Percentiles rank a stretch among this genome's conserved stretches.
phyloP scores from a whole-genome alignment of 2,888 invertebrate genomes.

The Thera obeliscata region DNA sequence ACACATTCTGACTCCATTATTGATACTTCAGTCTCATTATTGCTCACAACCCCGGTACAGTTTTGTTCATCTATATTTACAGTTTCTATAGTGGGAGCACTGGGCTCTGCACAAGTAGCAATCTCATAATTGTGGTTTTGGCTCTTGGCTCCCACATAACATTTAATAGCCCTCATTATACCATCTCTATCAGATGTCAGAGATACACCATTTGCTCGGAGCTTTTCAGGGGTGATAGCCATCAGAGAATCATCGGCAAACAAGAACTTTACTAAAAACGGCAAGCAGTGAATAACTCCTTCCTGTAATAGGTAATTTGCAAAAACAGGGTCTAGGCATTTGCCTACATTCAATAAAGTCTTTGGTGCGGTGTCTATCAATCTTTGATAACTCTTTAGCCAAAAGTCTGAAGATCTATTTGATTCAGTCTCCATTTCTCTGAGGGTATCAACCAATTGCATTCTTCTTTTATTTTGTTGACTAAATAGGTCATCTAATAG shows the following conservation, averaged over 20 bases:
- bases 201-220: constrained; percentile 84
- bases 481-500: constrained; percentile 88
- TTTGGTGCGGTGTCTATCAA: constrained; percentile 90
- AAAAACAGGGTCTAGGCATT: constrained; percentile 86
- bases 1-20: constrained; percentile 89
- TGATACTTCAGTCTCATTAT: constrained; percentile 56
- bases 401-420: constrained; percentile 85
- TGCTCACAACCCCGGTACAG: constrained; percentile 64
- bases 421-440: constrained; percentile 88
- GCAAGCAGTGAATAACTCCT: constrained; percentile 90
- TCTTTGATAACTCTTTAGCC: constrained; percentile 93
- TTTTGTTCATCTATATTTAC: constrained; percentile 51
- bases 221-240: constrained; percentile 81
- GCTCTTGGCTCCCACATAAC: constrained; percentile 79
- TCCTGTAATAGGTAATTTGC: constrained; percentile 88
- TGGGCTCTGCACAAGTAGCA: constrained; percentile 48
- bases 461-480: constrained; percentile 87
- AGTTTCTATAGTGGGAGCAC: constrained; percentile 54
- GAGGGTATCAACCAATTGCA: constrained; percentile 87
- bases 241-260: constrained; percentile 81
- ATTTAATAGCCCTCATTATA: constrained; percentile 86
- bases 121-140: constrained; percentile 54
- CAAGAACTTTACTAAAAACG: constrained; percentile 87
- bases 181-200: constrained; percentile 83
- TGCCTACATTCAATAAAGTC: constrained; percentile 85